Percentiles rank a stretch among this genome's conserved stretches.
Conservation (phyloP, 2,888 invertebrate species). For the Gnatocerus cornutus region DNA sequence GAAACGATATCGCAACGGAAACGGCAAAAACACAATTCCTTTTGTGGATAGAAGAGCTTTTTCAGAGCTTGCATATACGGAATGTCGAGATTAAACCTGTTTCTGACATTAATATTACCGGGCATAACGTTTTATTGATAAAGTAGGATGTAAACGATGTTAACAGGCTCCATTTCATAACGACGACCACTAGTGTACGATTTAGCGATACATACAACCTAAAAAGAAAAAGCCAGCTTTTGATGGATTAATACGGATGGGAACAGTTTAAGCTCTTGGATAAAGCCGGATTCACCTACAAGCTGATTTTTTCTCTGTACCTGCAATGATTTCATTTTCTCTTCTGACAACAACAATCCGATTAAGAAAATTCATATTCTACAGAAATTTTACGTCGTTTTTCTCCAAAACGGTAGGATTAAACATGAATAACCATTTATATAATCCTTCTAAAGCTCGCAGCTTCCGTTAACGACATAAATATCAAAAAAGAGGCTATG, state of each 20-base stretch:
- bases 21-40: slow-evolving; percentile 21
- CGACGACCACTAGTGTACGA: slow-evolving; percentile 3
- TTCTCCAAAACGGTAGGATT: too few species aligned
- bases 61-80: slow-evolving; percentile 22
- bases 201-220: neutral
- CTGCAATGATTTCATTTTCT: neutral
- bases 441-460: too few species aligned
- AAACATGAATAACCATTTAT: too few species aligned
- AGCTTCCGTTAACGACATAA: too few species aligned
- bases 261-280: neutral
- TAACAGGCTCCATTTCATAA: slow-evolving; percentile 17
- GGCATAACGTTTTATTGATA: slow-evolving; percentile 27
- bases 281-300: neutral
- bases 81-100: slow-evolving; percentile 25
- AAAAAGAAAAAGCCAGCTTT: slow-evolving; percentile 5
- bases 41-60: slow-evolving; percentile 13
- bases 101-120: slow-evolving; percentile 29
- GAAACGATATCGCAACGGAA: slow-evolving; percentile 20
- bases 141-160: slow-evolving; percentile 32
- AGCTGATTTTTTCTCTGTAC: neutral
- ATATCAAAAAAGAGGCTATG: too few species aligned
- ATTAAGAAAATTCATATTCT: too few species aligned
- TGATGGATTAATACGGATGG: neutral
- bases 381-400: too few species aligned
- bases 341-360: neutral